Evolutionary conservation across 2,113 vertebrate genomes (phyloP).

Genomic region (Sylvia atricapilla): DNA sequence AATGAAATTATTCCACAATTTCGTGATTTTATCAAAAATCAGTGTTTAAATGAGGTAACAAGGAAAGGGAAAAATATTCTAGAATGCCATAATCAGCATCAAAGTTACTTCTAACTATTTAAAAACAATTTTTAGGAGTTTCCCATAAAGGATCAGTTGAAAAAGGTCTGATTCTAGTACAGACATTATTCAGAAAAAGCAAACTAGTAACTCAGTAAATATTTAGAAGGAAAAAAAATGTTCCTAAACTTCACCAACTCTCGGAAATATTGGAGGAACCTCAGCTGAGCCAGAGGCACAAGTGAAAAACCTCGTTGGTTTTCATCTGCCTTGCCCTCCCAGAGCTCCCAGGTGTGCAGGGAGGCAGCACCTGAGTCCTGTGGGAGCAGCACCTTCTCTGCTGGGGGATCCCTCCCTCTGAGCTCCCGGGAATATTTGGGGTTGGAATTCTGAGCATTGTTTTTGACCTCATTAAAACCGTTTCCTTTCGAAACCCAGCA

Average conservation of each 20-base stretch:
- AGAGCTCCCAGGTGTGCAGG: neutral
- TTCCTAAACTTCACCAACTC: neutral
- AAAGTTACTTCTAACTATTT: neutral
- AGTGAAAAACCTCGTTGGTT: neutral
- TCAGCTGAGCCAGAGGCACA: neutral
- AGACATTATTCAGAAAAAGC: neutral
- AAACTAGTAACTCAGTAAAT: neutral
- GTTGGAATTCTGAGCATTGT: neutral
- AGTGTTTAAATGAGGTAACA: neutral
- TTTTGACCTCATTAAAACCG: neutral
- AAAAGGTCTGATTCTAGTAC: neutral
- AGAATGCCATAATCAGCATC: neutral
- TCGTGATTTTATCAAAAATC: neutral
- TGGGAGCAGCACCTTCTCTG: neutral
- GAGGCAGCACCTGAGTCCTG: neutral
- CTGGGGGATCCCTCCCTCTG: neutral
- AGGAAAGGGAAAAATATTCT: neutral
- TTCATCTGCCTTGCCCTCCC: neutral
- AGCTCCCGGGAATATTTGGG: neutral
- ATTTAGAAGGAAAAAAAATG: neutral
- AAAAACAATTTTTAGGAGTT: neutral
- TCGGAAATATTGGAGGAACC: neutral
- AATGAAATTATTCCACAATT: neutral
- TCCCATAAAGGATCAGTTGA: neutral
- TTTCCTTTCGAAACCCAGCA: conserved; percentile 9